A percentile compares a stretch with the other conserved stretches of the same genome.
Evolutionary conservation across 2,113 vertebrate species (phyloP).

Genomic region (Pitta sordida): DNA sequence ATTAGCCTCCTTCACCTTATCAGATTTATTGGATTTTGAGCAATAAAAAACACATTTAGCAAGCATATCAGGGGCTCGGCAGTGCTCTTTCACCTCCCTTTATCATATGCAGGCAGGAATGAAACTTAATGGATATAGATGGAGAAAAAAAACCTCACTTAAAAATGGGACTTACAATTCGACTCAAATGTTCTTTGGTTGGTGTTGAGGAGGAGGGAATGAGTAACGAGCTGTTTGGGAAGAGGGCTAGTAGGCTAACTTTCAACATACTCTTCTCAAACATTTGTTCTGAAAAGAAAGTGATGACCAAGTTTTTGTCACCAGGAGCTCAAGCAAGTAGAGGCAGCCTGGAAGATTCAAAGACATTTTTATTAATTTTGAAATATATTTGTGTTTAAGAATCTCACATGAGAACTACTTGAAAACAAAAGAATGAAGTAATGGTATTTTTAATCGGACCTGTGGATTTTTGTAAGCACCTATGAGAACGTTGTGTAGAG

Average conservation of each 20-base stretch:
- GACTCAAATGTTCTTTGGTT: neutral
- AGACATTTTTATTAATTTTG: neutral
- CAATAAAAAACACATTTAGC: slow-evolving; percentile 41
- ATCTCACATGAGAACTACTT: neutral
- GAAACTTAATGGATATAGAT: slow-evolving; percentile 26
- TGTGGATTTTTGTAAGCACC: neutral
- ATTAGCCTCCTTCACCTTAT: slow-evolving; percentile 7
- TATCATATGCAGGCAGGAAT: neutral
- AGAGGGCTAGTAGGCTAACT: neutral
- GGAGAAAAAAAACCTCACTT: neutral
- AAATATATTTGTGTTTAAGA: neutral
- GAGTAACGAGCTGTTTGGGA: neutral
- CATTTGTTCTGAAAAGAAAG: neutral
- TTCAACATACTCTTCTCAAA: neutral
- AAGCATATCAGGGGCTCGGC: neutral
- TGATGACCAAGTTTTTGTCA: neutral
- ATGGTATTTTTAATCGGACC: neutral
- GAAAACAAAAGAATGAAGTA: neutral
- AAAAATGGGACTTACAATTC: neutral
- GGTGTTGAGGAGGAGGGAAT: neutral
- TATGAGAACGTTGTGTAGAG: neutral
- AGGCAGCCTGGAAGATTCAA: neutral
- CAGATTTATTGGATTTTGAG: slow-evolving; percentile 22
- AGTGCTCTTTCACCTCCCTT: slow-evolving; percentile 16
- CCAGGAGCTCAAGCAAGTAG: neutral